phyloP scores from a whole-genome alignment of 2,113 vertebrate species.

The Sander lucioperca region DNA sequence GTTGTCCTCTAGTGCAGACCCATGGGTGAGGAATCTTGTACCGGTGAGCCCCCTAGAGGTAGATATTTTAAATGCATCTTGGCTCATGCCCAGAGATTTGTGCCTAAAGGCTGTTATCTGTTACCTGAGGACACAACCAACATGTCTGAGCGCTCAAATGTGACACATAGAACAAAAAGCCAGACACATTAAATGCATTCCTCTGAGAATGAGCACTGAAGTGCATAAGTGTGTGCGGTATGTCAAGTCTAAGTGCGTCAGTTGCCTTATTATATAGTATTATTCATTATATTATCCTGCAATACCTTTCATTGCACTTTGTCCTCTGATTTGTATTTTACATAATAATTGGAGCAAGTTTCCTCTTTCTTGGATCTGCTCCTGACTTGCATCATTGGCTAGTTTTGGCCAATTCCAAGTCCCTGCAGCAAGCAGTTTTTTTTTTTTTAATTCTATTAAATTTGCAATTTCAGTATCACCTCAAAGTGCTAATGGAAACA shows the following conservation, averaged over 20 bases:
- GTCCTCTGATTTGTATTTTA: conserved; percentile 1
- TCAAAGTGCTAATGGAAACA: not conserved
- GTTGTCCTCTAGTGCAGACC: conserved; percentile 2
- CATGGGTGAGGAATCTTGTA: conserved; percentile 31
- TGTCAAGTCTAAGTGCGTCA: not conserved
- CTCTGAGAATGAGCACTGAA: not conserved
- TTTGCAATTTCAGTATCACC: not conserved
- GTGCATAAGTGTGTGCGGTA: not conserved
- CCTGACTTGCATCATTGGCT: not conserved
- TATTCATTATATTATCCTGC: not conserved
- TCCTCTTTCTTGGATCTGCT: not conserved
- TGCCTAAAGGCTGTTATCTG: not conserved
- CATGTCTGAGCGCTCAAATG: conserved; percentile 20
- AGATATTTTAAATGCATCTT: conserved; percentile 35
- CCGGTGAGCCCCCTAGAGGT: conserved; percentile 69
- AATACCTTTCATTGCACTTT: not conserved
- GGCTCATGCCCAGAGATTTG: conserved; percentile 17
- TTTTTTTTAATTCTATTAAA: not conserved
- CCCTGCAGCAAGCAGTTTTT: not conserved
- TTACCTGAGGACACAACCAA: conserved; percentile 26
- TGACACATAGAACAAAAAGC: conserved; percentile 23
- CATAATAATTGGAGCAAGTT: not conserved
- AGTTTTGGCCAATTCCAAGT: not conserved
- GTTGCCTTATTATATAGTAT: not conserved
- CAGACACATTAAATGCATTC: conserved; percentile 31